Evolutionary conservation across 2,797 vertebrate genomes (phyloP), one percentile per base, ranked within the genome.

Genomic region (Podarcis siculus): DNA sequence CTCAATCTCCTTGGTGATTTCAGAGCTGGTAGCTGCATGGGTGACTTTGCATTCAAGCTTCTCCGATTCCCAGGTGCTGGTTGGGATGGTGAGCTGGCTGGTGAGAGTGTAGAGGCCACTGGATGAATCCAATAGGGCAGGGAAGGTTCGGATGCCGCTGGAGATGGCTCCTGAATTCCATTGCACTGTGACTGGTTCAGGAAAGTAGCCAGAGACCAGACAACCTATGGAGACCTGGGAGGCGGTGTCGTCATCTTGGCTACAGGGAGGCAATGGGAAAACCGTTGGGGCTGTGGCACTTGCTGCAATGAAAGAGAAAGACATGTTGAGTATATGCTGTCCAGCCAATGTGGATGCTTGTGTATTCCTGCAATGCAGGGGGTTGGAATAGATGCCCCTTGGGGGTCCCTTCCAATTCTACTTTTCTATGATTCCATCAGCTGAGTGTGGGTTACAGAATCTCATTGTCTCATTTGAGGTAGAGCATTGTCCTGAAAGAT

Each of bases 201-300:
- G 94, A 32, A 91, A 89, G 87, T 91, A 95, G 79, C 66, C 89
- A 0, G 0, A 61, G 49, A 90, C 17, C 55, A 96, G 87, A 87
- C 95, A 96, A 9, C 89, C 95, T 25, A 95, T 0, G 0, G 3
- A 83, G 79, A 82, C 1, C 0, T 49, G 0, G 1, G 32, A 0
- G 3, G 0, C 0, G 0, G 76, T 0, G 1, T 0, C 0, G 0
- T 0, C 1, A 1, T 9, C 3, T 9, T 84, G 79, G 64, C 89
- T 92, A 84, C 21, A 49, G 19, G 77, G 1, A 0, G 1, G 2
- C 91, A 96, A 42, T 0, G 91, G 82, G 17, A 92, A 95, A 55
- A 95, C 4, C 0, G 0, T 0, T 0, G 95, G 95, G 0, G 0
- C 0, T 25, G 49, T 55, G 49, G 49, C 49, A 55, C 49, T 55